phyloP scores from a whole-genome alignment of 2,888 invertebrate genomes.

The Temnothorax rugatulus region DNA sequence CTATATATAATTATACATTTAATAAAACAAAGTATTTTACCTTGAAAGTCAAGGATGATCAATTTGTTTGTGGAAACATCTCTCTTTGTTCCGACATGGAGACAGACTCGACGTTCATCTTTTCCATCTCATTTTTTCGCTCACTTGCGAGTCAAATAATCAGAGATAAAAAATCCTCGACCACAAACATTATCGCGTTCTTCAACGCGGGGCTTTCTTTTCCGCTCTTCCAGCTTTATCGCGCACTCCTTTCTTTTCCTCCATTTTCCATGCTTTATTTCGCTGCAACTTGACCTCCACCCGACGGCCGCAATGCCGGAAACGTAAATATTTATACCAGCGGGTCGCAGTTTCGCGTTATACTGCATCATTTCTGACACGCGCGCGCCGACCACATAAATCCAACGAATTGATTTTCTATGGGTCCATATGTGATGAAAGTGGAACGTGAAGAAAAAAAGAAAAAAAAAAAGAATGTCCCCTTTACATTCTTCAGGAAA shows the following conservation, averaged over 20 bases:
- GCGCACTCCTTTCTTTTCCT: slow-evolving; percentile 40
- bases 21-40: not conserved
- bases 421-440: slow-evolving; percentile 27
- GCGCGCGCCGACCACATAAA: slow-evolving; percentile 46
- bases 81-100: slow-evolving; percentile 36
- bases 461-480: no score
- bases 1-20: not conserved
- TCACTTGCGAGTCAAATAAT: slow-evolving; percentile 50
- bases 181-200: slow-evolving; percentile 54
- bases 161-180: slow-evolving; percentile 58
- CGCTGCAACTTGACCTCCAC: slow-evolving; percentile 64
- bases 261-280: slow-evolving; percentile 46
- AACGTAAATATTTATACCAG: slow-evolving; percentile 72
- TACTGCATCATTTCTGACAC: slow-evolving; percentile 54
- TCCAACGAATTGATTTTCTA: slow-evolving; percentile 52
- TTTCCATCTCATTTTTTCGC: slow-evolving; percentile 2
- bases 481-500: not conserved
- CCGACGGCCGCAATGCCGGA: slow-evolving; percentile 45
- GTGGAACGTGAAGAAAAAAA: slow-evolving; percentile 2
- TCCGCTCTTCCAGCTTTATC: slow-evolving; percentile 28
- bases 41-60: not conserved
- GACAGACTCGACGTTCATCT: not conserved
- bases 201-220: not conserved
- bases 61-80: slow-evolving; percentile 64
- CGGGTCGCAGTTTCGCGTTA: slow-evolving; percentile 40